Evolutionary conservation across 2,888 invertebrate genomes (phyloP), one percentile per base, ranked within the genome.

Genomic region (Tiliacea citrago): DNA sequence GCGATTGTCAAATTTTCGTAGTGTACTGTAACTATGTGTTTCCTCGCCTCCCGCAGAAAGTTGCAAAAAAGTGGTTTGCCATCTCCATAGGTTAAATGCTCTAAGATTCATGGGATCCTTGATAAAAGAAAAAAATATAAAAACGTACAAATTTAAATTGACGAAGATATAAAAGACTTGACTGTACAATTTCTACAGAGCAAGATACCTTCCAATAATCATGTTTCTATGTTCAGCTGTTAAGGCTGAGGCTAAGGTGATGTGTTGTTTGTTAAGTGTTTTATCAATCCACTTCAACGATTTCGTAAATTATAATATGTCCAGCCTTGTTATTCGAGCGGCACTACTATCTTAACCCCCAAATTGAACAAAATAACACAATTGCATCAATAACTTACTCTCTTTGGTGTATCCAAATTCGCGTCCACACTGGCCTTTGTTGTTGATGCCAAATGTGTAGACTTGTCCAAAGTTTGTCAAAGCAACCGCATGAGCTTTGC

Each of bases 381-480:
- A 39, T 39, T 39, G 39, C 39, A 24, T 21, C 12, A 55, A 58
- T 63, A 47, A 92, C 94, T 94, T 90, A 96, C 97, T 97, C 92
- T 97, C 97, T 92, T 97, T 97, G 24, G 96, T 95, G 82, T 97
- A 96, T 57, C 97, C 96, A 90, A 98, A 98, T 88, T 98, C 98
- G 82, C 99, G 96, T 8, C 99, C 99, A 94, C 99, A 99, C 92
- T 99, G 99, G 1, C 99, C 99, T 93, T 99, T 99, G 93, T 99
- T 99, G 94, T 99, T 99, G 80, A 99, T 98, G 9, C 99, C 99
- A 94, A 99, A 99, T 0, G 99, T 99, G 92, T 98, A 99, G 6
- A 99, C 97, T 87, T 98, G 98, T 0, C 99, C 99, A 91, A 98
- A 98, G 86, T 97, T 98, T 21, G 98, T 99, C 18, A 99, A 96